These are phyloP conservation scores for Amiota minor DNA, from an alignment of 2,888 invertebrate species.

Conservation along the genomic window DNA sequence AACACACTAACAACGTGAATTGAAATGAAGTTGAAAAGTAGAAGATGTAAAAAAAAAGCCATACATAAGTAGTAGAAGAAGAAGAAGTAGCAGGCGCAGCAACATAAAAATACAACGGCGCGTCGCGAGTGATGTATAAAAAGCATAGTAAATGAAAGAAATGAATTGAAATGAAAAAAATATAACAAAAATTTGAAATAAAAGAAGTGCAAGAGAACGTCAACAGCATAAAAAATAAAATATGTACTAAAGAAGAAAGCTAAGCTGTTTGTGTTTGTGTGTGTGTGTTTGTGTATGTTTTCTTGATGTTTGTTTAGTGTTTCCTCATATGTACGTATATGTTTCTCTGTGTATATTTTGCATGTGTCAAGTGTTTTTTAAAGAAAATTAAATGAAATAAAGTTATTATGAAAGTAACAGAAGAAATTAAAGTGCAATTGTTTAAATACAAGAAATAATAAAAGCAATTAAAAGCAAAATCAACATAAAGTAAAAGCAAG, in stretches of 20 bases:
- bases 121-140: not conserved
- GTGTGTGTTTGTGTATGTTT: not conserved
- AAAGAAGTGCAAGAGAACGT: slow-evolving; percentile 25
- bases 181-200: slow-evolving; percentile 28
- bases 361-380: too few species aligned
- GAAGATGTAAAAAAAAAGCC: slow-evolving; percentile 32
- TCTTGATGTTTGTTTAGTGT: too few species aligned
- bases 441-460: too few species aligned
- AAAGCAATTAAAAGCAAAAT: too few species aligned
- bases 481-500: too few species aligned
- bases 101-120: slow-evolving; percentile 16
- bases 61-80: slow-evolving; percentile 45
- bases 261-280: slow-evolving; percentile 31
- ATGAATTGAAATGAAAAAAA: not conserved
- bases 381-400: too few species aligned
- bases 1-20: slow-evolving; percentile 38
- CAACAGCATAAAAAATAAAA: slow-evolving; percentile 42
- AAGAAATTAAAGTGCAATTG: too few species aligned
- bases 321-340: too few species aligned
- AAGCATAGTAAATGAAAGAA: not conserved
- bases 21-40: slow-evolving; percentile 34
- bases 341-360: too few species aligned
- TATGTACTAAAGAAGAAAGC: slow-evolving; percentile 22
- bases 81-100: slow-evolving; percentile 33
- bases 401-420: too few species aligned